A percentile compares a stretch with the other conserved stretches of the same genome.
Evolutionary conservation across 1,140 invertebrate genomes (phyloP).

Genomic region (Zaprionus davidi): DNA sequence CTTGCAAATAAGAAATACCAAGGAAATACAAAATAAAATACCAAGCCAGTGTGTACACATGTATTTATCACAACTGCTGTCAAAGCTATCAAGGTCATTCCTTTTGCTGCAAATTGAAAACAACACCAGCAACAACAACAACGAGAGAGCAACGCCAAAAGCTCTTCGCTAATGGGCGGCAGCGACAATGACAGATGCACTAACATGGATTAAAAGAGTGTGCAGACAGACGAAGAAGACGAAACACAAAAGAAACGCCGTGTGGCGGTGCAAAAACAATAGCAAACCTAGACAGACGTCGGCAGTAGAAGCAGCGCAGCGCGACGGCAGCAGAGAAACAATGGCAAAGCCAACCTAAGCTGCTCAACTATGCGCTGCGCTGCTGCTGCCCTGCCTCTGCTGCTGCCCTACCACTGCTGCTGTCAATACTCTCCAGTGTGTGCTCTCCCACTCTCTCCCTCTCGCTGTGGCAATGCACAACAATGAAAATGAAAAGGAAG

Average conservation of each 20-base stretch:
- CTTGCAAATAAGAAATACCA: background rate
- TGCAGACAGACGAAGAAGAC: constrained; percentile 19
- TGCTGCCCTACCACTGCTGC: background rate
- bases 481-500: constrained; percentile 39
- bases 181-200: constrained; percentile 53
- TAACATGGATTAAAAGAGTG: constrained; percentile 59
- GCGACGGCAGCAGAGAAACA: constrained; percentile 28
- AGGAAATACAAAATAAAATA: background rate
- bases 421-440: constrained; percentile 1
- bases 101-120: constrained; percentile 37
- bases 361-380: constrained; percentile 19
- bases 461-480: constrained; percentile 11
- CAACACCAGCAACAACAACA: background rate
- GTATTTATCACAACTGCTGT: constrained; percentile 20
- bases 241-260: constrained; percentile 36
- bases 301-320: background rate
- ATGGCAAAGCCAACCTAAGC: constrained; percentile 20
- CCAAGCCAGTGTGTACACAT: constrained; percentile 1
- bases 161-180: constrained; percentile 29
- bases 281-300: constrained; percentile 31
- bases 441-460: constrained; percentile 1
- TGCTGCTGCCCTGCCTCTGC: constrained; percentile 6
- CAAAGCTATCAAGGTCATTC: constrained; percentile 42
- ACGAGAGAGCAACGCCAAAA: constrained; percentile 8
- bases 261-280: constrained; percentile 3